Base-by-base conservation (phyloP, 2,888 invertebrate species). In the Spialia ferax region DNA sequence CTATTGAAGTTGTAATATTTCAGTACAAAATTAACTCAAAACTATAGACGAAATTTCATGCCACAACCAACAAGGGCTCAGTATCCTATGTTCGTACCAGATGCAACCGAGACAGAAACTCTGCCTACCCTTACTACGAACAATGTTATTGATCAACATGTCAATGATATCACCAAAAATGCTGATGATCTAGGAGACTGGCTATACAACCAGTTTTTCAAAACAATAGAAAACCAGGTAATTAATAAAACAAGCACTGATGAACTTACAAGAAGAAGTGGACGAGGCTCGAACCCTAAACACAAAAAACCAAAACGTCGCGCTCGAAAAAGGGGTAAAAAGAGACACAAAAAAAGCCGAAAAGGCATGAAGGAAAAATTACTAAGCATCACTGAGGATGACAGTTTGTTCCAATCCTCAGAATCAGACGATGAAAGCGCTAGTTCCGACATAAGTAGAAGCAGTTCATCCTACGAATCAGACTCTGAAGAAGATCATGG, bases 181-280 rank as follows among this genome's bases (percentile, higher is more conserved):
- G 79, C 86, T 4, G 88, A 89, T 48, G 89, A 91, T 61, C 80
- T 93, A 35, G 85, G 92, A 18, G 90, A 92, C 70, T 93, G 93
- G 93, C 80, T 93, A 10, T 93, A 92, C 70, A 91, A 91, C 70
- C 91, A 93, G 70, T 93, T 93, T 69, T 92, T 91, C 69, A 91
- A 91, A 83, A 88, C 91, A 18, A 86, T 93, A 55, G 93, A 93
- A 73, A 88, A 81, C 55, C 89, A 91, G 83, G 88, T 91, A 1
- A 86, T 92, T 1, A 91, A 89, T 66, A 86, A 86, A 45, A 87
- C 91, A 11, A 79, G 78, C 4, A 77, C 76, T 45, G 71, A 80
- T 55, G 59, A 57, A n/a, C 63, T 76, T n/a, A 85, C 85, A 1
- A 81, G 91, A 74, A 80, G 91, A 71, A 85, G 80, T 66, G 85